Conservation (phyloP, 2,888 invertebrate species). For the Athrips mouffetella region DNA sequence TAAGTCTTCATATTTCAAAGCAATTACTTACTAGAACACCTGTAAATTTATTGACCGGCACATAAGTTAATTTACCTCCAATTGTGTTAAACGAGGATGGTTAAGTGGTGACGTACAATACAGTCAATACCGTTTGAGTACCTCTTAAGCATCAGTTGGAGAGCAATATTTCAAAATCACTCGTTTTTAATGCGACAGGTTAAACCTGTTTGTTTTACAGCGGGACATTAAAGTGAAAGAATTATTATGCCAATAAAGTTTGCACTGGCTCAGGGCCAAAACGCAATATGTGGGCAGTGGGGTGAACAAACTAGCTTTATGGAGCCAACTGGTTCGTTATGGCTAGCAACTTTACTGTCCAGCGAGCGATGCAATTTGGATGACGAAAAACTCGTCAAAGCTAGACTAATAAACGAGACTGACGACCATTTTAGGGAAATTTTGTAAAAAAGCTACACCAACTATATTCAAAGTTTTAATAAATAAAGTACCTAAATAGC, state of each 20-base stretch:
- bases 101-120: no score
- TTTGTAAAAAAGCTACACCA: no score
- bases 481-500: no score
- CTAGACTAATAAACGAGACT: slow-evolving; percentile 3
- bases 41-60: no score
- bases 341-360: slow-evolving; percentile 5
- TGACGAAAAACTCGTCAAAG: slow-evolving; percentile 8
- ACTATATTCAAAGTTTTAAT: no score
- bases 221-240: slow-evolving; percentile 39
- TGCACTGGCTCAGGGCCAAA: slow-evolving; percentile 46
- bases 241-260: slow-evolving; percentile 49
- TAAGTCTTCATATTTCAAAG: no score
- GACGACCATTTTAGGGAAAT: not conserved
- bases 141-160: not conserved
- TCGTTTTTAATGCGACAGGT: slow-evolving; percentile 32
- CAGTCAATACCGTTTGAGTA: not conserved
- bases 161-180: slow-evolving; percentile 7
- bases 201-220: slow-evolving; percentile 30
- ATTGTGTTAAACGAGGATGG: no score
- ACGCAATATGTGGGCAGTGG: slow-evolving; percentile 30
- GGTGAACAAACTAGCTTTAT: slow-evolving; percentile 18
- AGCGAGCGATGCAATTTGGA: not conserved
- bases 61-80: no score
- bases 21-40: no score
- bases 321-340: slow-evolving; percentile 7